Evolutionary conservation across 2,888 invertebrate species (phyloP).

Genomic region (Macrosoma leucophasiata): DNA sequence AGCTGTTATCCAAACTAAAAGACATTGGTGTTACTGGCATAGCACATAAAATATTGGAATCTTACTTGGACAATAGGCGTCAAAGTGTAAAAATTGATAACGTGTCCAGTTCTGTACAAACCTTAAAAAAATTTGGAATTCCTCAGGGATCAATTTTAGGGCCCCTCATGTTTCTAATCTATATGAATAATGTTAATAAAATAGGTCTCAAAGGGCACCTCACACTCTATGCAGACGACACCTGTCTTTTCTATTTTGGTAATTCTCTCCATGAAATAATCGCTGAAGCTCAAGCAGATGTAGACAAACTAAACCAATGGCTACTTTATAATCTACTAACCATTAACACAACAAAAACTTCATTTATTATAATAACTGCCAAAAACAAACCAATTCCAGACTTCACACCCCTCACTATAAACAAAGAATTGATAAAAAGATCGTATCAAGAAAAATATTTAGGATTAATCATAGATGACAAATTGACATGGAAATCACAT

Average conservation of each 20-base stretch:
- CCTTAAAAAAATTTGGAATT: conserved; percentile 13
- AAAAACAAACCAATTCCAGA: conserved; percentile 5
- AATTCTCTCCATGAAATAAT: conserved; percentile 1
- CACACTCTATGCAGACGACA: conserved; percentile 10
- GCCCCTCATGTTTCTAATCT: conserved; percentile 13
- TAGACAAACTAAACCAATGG: conserved; percentile 1
- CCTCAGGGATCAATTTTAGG: conserved; percentile 20
- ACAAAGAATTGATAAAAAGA: not conserved
- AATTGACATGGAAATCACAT: too few species aligned
- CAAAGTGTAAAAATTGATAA: conserved; percentile 18
- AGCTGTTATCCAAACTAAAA: conserved; percentile 12
- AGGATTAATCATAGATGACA: too few species aligned
- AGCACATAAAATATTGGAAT: conserved; percentile 12
- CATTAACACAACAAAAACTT: conserved; percentile 1
- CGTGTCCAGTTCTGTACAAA: conserved; percentile 3
- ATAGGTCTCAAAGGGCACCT: conserved; percentile 3
- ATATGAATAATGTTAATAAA: conserved; percentile 8
- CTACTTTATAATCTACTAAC: conserved; percentile 3
- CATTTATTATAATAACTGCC: not conserved
- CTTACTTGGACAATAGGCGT: conserved; percentile 15
- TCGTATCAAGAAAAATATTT: conserved; percentile 1
- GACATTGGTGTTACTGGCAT: conserved; percentile 12
- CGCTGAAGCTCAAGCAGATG: conserved; percentile 2
- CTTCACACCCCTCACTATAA: conserved; percentile 4
- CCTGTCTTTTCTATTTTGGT: conserved; percentile 8